Conservation (phyloP, 30 jellyfish, hydroid and myxozoan species). For the Turritopsis dohrnii region DNA sequence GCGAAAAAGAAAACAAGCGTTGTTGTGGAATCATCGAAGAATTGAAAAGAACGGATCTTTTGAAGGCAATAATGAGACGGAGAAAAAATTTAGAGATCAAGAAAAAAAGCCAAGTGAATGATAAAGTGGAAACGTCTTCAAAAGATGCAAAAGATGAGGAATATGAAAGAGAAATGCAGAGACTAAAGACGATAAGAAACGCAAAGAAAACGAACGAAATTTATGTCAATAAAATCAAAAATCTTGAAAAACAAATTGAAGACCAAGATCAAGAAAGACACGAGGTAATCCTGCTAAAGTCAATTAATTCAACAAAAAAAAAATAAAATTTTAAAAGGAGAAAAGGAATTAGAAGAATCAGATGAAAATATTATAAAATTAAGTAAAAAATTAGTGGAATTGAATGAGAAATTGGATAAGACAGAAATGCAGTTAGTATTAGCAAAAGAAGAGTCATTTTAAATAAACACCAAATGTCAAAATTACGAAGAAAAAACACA, state of each 20-base stretch:
- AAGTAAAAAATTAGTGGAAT: background rate
- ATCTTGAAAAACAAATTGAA: background rate
- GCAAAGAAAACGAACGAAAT: background rate
- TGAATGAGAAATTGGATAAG: background rate
- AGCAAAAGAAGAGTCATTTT: too few relatives aligned
- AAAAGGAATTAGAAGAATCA: background rate
- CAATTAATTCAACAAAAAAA: background rate
- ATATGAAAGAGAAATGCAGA: background rate
- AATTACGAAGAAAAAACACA: background rate
- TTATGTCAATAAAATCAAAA: background rate
- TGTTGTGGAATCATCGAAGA: background rate
- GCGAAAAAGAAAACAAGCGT: background rate
- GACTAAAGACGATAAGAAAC: background rate
- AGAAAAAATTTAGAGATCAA: background rate
- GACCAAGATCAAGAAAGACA: background rate
- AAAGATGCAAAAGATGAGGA: too few relatives aligned
- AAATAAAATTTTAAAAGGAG: background rate
- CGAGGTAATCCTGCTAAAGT: background rate
- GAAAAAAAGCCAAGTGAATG: background rate
- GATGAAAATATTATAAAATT: background rate
- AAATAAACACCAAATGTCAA: background rate
- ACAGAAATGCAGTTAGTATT: background rate
- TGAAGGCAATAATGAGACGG: background rate
- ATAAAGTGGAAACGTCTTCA: background rate
- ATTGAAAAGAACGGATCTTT: background rate